Evolutionary conservation across 2,797 vertebrate species (phyloP).

Genomic region (Clarias fuscus): DNA sequence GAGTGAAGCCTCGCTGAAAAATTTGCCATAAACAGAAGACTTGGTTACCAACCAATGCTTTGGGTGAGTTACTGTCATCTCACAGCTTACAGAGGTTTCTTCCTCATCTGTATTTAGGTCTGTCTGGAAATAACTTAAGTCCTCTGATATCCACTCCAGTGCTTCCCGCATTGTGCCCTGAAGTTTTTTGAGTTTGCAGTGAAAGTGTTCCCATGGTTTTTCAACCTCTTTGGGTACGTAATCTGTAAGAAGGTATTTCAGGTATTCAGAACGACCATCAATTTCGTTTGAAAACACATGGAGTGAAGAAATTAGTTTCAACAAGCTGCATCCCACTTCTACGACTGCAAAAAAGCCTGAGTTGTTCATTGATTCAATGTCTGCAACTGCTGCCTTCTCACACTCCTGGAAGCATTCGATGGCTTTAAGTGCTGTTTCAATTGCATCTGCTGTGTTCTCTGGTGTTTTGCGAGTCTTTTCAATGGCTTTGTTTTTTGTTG

Average conservation of each 20-base stretch:
- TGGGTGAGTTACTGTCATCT: slow-evolving; percentile 71
- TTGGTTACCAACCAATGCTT: slow-evolving; percentile 74
- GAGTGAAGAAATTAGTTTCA: slow-evolving; percentile 72
- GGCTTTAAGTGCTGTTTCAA: slow-evolving; percentile 76
- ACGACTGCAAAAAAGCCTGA: slow-evolving; percentile 77
- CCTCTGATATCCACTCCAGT: slow-evolving; percentile 82
- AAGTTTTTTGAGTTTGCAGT: slow-evolving; percentile 73
- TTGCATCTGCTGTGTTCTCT: slow-evolving; percentile 62
- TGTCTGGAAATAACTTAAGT: slow-evolving; percentile 83
- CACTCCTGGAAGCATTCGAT: slow-evolving; percentile 78
- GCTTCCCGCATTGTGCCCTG: slow-evolving; percentile 71
- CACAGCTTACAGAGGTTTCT: slow-evolving; percentile 47
- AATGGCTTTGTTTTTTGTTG: slow-evolving; percentile 63
- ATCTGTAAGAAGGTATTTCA: slow-evolving; percentile 76
- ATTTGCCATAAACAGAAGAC: slow-evolving; percentile 71
- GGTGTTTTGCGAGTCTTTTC: slow-evolving; percentile 62
- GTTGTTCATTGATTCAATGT: slow-evolving; percentile 69
- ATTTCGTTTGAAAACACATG: slow-evolving; percentile 63
- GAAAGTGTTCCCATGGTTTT: slow-evolving; percentile 72
- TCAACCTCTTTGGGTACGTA: slow-evolving; percentile 74
- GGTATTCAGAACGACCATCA: slow-evolving; percentile 64
- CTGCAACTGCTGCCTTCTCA: slow-evolving; percentile 71
- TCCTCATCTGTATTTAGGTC: slow-evolving; percentile 70
- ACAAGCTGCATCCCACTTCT: slow-evolving; percentile 75
- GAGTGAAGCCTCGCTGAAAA: slow-evolving; percentile 65